phyloP scores from a whole-genome alignment of 30 jellyfish, hydroid and myxozoan genomes.

The Clytia hemisphaerica region DNA sequence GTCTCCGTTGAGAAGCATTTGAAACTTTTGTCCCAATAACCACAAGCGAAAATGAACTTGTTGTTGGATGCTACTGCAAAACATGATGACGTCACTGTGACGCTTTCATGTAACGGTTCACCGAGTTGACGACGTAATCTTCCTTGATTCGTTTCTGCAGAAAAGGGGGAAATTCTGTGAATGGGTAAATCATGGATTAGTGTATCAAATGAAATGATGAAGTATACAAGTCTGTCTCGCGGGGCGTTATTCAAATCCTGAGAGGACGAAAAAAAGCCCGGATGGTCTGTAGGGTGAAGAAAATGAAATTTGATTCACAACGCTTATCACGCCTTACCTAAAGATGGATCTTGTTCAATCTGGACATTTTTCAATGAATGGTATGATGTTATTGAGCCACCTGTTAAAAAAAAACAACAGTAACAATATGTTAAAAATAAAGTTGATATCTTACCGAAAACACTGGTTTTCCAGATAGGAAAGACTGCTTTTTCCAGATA shows the following conservation, averaged over 20 bases:
- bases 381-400: conserved; percentile 77
- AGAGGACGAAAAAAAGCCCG: not conserved
- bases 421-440: not conserved
- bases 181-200: not conserved
- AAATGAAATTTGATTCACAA: too few species aligned
- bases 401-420: conserved; percentile 7
- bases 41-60: conserved; percentile 84
- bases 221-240: too few species aligned
- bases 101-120: conserved; percentile 90
- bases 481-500: too few species aligned
- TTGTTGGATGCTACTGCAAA: conserved; percentile 85
- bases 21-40: conserved; percentile 97
- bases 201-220: not conserved
- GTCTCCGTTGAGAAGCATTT: conserved; percentile 88
- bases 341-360: conserved; percentile 91
- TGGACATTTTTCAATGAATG: conserved; percentile 87
- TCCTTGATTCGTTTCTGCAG: conserved; percentile 57
- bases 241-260: too few species aligned
- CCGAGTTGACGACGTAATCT: conserved; percentile 79
- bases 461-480: too few species aligned
- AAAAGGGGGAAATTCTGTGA: not conserved
- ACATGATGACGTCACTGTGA: conserved; percentile 67
- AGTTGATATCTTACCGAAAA: not conserved
- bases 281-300: not conserved
- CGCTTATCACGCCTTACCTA: conserved; percentile 57